Base-by-base conservation (phyloP, 2,888 invertebrate genomes). In the Hololepta plana region DNA sequence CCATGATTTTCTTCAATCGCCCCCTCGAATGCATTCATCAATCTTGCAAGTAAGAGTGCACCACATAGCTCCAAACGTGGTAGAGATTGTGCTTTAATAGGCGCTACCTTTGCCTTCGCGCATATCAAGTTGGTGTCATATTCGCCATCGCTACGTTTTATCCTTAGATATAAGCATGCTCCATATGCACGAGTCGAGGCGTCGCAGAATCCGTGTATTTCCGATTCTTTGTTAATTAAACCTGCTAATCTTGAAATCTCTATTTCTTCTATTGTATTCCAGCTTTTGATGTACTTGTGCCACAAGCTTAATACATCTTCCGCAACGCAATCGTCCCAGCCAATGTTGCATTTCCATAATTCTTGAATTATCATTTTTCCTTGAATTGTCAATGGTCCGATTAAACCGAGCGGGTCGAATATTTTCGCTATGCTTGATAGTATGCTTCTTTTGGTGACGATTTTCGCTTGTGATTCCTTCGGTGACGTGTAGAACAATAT, bases 201-300 rank as follows among this genome's bases (percentile, higher is more conserved):
- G 26, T 39, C 38, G 13, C 30, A 29, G 22, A 36, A 41, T 3
- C 33, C 34, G 17, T 33, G 29, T 1, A 39, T 10, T n/a, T 32
- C 20, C 2, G 32, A 13, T 12, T 3, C n/a, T n/a, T n/a, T n/a
- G n/a, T n/a, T n/a, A n/a, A n/a, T n/a, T n/a, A n/a, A n/a, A n/a
- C n/a, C n/a, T n/a, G n/a, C n/a, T n/a, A n/a, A n/a, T n/a, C n/a
- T n/a, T n/a, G n/a, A n/a, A n/a, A n/a, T n/a, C n/a, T n/a, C n/a
- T n/a, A n/a, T n/a, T n/a, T n/a, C n/a, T n/a, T n/a, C n/a, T n/a
- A n/a, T n/a, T n/a, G n/a, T n/a, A n/a, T n/a, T n/a, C n/a, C n/a
- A n/a, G n/a, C n/a, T n/a, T n/a, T n/a, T n/a, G n/a, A n/a, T n/a
- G n/a, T n/a, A n/a, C n/a, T n/a, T n/a, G n/a, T n/a, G n/a, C n/a